These are phyloP conservation scores for Psix sp. DNA, from an alignment of 1,140 invertebrate genomes.

Conservation along the genomic window DNA sequence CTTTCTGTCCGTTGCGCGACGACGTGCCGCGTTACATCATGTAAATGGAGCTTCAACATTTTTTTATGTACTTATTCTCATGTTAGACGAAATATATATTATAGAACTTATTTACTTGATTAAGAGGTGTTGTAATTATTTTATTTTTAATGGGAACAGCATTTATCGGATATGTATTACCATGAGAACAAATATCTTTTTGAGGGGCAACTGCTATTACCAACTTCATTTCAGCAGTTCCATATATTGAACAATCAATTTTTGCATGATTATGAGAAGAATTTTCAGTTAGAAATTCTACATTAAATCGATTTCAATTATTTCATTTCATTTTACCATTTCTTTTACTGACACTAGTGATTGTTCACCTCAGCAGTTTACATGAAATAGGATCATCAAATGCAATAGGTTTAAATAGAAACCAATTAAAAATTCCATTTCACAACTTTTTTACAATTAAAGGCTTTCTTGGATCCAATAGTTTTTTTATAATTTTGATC, in stretches of 20 bases:
- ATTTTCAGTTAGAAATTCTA: slow-evolving; percentile 83
- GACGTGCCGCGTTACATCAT: too few species aligned
- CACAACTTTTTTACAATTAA: slow-evolving; percentile 80
- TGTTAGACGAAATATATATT: slow-evolving; percentile 79
- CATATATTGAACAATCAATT: slow-evolving; percentile 79
- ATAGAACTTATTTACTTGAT: slow-evolving; percentile 79
- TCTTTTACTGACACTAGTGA: slow-evolving; percentile 79
- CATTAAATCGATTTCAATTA: slow-evolving; percentile 84
- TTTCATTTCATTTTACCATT: slow-evolving; percentile 84
- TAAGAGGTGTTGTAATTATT: slow-evolving; percentile 78
- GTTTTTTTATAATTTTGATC: slow-evolving; percentile 75
- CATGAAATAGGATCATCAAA: slow-evolving; percentile 81
- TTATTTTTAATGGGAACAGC: slow-evolving; percentile 81
- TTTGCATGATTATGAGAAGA: slow-evolving; percentile 83
- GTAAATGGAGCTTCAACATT: slow-evolving; percentile 61
- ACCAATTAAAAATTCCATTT: slow-evolving; percentile 81
- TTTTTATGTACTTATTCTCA: slow-evolving; percentile 76
- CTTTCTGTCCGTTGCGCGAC: too few species aligned
- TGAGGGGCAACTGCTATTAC: slow-evolving; percentile 86
- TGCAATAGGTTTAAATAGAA: slow-evolving; percentile 79
- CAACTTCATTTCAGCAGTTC: slow-evolving; percentile 82
- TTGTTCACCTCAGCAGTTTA: slow-evolving; percentile 81
- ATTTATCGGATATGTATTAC: slow-evolving; percentile 84
- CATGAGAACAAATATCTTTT: slow-evolving; percentile 85
- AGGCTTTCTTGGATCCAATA: slow-evolving; percentile 79